Evolutionary conservation across 2,113 vertebrate genomes (phyloP).

Genomic region (Epinephelus lanceolatus): DNA sequence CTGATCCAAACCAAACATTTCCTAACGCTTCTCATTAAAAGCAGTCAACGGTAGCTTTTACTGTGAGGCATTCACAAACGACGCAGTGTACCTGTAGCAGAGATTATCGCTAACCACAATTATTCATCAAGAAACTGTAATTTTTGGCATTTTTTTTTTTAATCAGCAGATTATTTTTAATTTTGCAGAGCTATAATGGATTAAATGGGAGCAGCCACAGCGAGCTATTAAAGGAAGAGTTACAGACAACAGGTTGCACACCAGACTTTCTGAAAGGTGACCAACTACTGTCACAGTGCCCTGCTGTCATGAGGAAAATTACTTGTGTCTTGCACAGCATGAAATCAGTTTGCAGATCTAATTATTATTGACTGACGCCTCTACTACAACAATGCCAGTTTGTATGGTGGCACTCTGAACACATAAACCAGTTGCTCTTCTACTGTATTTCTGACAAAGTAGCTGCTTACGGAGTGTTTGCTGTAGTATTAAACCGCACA

Average conservation of each 20-base stretch:
- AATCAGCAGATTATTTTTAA: neutral
- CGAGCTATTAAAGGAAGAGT: neutral
- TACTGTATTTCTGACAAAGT: neutral
- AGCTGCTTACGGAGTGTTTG: neutral
- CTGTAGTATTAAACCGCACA: neutral
- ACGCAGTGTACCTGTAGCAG: neutral
- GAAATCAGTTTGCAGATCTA: neutral
- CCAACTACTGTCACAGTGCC: neutral
- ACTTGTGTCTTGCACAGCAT: neutral
- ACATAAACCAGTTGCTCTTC: neutral
- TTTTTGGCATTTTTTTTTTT: too few species aligned
- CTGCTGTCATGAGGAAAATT: neutral
- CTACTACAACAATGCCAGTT: neutral
- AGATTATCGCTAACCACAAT: neutral
- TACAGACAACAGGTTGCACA: neutral
- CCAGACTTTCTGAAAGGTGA: neutral
- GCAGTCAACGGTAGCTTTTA: neutral
- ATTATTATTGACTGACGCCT: neutral
- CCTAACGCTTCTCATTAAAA: constrained; percentile 3
- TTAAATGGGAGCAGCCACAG: too few species aligned
- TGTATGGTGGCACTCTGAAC: neutral
- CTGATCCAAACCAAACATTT: neutral
- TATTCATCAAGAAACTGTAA: neutral
- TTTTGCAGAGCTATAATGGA: neutral
- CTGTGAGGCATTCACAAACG: neutral